These are phyloP conservation scores for Ophiothrix spiculata DNA, from an alignment of 35 echinoderm and acorn worm species.

Conservation along the genomic window DNA sequence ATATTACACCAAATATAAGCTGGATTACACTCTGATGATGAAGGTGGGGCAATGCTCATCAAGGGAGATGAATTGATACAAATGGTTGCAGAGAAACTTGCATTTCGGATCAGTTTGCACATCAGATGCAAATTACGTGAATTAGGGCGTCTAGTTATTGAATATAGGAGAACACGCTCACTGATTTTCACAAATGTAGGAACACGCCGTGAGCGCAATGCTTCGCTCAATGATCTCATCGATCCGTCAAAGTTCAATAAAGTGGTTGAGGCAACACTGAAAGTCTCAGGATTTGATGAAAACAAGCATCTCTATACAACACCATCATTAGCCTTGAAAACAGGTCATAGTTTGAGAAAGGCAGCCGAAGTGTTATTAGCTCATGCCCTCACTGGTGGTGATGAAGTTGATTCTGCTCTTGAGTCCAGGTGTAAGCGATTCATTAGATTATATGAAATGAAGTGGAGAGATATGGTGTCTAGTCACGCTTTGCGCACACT, in stretches of 20 bases:
- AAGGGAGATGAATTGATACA: constrained; percentile 44
- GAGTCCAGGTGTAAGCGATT: constrained; percentile 43
- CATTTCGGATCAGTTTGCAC: constrained; percentile 23
- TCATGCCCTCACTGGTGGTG: constrained; percentile 35
- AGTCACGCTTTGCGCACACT: constrained; percentile 59
- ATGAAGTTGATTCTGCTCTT: constrained; percentile 27
- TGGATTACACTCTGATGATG: constrained; percentile 45
- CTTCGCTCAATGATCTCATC: constrained; percentile 50
- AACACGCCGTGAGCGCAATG: constrained; percentile 21
- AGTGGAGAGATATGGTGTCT: constrained; percentile 56
- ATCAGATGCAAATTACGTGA: constrained; percentile 70
- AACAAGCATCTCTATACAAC: constrained; percentile 56
- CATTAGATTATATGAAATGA: constrained; percentile 37
- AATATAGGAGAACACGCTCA: constrained; percentile 24
- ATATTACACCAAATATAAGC: constrained; percentile 36
- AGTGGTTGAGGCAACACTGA: constrained; percentile 50
- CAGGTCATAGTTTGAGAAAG: constrained; percentile 71
- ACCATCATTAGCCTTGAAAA: constrained; percentile 62
- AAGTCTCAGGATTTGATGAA: constrained; percentile 61
- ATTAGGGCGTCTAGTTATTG: constrained; percentile 31
- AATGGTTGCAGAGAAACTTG: constrained; percentile 48
- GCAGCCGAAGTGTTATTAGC: constrained; percentile 45
- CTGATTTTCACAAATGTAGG: no score
- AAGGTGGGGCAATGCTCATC: constrained; percentile 22
- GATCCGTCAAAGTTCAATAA: constrained; percentile 35